Evolutionary conservation across 2,888 invertebrate genomes (phyloP), one percentile per base, ranked within the genome.

Genomic region (Archaeoteleia sp.): DNA sequence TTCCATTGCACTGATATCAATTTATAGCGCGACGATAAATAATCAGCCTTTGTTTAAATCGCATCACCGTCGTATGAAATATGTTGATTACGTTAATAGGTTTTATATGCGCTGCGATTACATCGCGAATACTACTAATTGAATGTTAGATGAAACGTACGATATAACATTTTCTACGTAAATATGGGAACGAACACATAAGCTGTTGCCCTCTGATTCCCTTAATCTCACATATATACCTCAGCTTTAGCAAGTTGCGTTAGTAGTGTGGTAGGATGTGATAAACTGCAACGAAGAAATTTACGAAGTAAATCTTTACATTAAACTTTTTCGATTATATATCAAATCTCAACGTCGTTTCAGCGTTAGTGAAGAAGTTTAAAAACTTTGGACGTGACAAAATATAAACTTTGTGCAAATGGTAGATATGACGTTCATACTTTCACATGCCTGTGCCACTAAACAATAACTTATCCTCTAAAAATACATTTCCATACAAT

Each of bases 301-400:
- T 60, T 54, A 54, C 60, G 54, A 54, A 66, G 66, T 66, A 67
- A 67, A 61, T 67, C 67, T 67, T 61, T 55, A 61, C 58, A 67
- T 67, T 67, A 67, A 61, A 67, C 67, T 67, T 67, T 67, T 67
- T 51, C 67, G 67, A 67, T 67, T 67, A 67, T 61, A 67, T 67
- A 55, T 67, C 49, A 61, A 67, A 67, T 67, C 55, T 61, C 49
- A 55, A 61, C 53, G 51, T 55, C 60, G 67, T 61, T 60, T 54
- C 57, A 54, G 37, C 43, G 48, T 66, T 55, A 67, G 60, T 46
- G 32, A 5, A 13, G 20, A 61, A 67, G 45, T 67, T 45, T 27
- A 29, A 30, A 39, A 67, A 67, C 39, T 67, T 67, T 48, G 35
- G 46, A 51, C 45, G 61, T 51, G 54, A 55, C 60, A 61, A 61